Evolutionary conservation across 2,113 vertebrate species (phyloP), one percentile per base, ranked within the genome.

Genomic region (Bubo blakistoni): DNA sequence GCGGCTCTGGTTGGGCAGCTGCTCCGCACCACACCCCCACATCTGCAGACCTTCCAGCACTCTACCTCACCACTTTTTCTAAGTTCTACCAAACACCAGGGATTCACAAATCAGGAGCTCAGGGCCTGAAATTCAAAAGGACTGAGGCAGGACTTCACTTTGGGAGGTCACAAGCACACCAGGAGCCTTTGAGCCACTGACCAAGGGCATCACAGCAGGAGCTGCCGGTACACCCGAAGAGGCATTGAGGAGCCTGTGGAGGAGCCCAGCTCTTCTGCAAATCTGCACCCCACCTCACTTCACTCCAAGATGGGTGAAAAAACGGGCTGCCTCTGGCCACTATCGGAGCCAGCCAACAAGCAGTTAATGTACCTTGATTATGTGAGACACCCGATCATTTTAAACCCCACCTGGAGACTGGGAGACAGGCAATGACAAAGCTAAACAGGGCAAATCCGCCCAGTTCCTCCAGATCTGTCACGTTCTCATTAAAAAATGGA

Each of bases 231-330:
- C 36, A 27, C 40, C 10, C 27, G 5, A 1, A 18, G 49, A 30
- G 11, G 4, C 14, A 13, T 9, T 12, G 5, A 38, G 58, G 36
- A 51, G 38, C 22, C 46, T 2, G 0, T 3, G 26, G 18, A 46
- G 55, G 32, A 91, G 19, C 57, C 22, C 44, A 34, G 59, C 69
- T 84, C 63, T 10, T n/a, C n/a, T 1, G 8, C 52, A 80, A 16
- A 66, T 25, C 49, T 38, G 13, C 62, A 13, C 70, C 7, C 32
- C 5, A 5, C 46, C 32, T 79, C 15, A 11, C 47, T 21, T 4
- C 10, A 2, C 40, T 16, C 15, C 4, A 1, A 71, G n/a, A 9
- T n/a, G 25, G 49, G 38, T 29, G 57, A 19, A 27, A 58, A 38
- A 17, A n/a, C 80, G 67, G 65, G 16, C 34, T 40, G 63, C 61